Evolutionary conservation across 2,888 invertebrate genomes (phyloP), one percentile per base, ranked within the genome.

Genomic region (Cataglyphis livida): DNA sequence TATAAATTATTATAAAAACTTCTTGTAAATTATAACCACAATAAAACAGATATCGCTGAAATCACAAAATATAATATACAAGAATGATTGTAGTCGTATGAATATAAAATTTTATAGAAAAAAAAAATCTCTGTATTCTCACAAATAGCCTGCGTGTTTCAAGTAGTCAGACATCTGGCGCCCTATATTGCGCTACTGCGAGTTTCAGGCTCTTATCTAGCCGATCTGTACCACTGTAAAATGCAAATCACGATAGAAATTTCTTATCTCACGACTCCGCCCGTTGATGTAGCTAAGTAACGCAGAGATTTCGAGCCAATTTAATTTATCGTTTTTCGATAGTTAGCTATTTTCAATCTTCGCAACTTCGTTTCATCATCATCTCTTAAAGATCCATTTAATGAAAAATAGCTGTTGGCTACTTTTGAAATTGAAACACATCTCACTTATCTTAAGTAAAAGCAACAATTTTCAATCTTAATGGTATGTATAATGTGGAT

Each of bases 171-270:
- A 73, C 78, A 79, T 71, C 78, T 79, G 73, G 73, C 74, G 59
- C 32, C 73, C 25, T 44, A 73, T 71, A 79, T 59, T 59, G 25
- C 70, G 70, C 35, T 70, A 54, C 35, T 68, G 62, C 68, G 54
- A 64, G 41, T 59, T 68, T 54, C 51, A 25, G 25, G 44, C 61
- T 82, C 61, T 82, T 82, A 82, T 82, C 79, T 68, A 21, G 82
- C 70, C 68, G 64, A 78, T 82, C 82, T 70, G 64, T 79, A 68
- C 68, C 28, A 61, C 15, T 79, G 78, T 79, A 79, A 79, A 73
- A 79, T 79, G 73, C 78, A 79, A 79, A 79, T 79, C 78, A 57
- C 59, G 73, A 59, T 79, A 73, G 73, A 79, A 79, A 79, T 79
- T 79, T 73, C 78, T 79, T 79, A 79, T 79, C 73, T 79, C 57